Conservation (phyloP, 2,888 invertebrate species). For the Pterostichus niger region DNA sequence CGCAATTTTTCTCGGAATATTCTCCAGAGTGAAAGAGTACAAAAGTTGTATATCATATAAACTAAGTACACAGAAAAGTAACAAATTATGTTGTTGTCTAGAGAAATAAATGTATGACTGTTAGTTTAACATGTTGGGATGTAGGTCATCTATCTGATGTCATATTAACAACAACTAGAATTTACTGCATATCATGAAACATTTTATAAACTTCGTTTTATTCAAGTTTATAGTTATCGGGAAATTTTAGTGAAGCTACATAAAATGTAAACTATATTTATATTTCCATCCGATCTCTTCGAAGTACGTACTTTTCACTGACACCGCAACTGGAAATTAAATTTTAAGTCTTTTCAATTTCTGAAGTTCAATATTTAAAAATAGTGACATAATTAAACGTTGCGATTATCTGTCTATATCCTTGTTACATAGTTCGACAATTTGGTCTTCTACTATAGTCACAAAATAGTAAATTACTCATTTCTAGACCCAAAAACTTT, state of each 20-base stretch:
- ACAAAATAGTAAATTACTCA: no score
- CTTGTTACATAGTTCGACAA: no score
- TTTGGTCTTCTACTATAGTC: no score
- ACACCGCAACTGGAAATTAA: no score
- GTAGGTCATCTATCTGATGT: slow-evolving; percentile 11
- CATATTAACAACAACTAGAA: slow-evolving; percentile 24
- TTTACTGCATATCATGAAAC: slow-evolving; percentile 14
- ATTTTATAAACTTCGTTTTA: slow-evolving; percentile 30
- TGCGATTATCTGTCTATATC: no score
- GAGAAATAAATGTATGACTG: not conserved
- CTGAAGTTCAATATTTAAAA: no score
- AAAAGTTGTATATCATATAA: slow-evolving; percentile 15
- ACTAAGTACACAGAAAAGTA: slow-evolving; percentile 18
- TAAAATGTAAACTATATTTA: slow-evolving; percentile 29
- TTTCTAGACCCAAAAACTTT: no score
- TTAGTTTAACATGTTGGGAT: slow-evolving; percentile 14
- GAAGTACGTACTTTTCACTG: no score
- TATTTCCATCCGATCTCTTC: no score
- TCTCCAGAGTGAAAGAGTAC: slow-evolving; percentile 8
- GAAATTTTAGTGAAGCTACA: not conserved
- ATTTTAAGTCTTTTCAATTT: no score
- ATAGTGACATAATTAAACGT: no score
- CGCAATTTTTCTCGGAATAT: slow-evolving; percentile 3
- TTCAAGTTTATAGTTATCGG: slow-evolving; percentile 14
- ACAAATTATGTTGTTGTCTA: slow-evolving; percentile 33